Evolutionary conservation across 2,797 vertebrate species (phyloP).

Genomic region (Gymnothorax javanicus): DNA sequence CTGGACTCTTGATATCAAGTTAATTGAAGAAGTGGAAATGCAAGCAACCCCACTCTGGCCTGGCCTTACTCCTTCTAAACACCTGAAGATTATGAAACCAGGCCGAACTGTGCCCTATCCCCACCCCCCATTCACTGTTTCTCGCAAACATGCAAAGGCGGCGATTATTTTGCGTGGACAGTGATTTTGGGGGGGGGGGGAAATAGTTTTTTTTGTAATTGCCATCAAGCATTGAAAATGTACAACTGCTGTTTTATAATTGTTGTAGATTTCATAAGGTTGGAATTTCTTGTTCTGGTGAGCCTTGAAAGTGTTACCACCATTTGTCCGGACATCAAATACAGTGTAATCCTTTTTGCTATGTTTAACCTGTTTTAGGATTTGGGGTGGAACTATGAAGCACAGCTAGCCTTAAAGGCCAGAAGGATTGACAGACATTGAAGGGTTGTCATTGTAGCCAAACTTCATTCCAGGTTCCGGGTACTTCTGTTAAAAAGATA

Average conservation of each 20-base stretch:
- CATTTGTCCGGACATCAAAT: not conserved
- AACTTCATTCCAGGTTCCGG: slow-evolving; percentile 3
- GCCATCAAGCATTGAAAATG: not conserved
- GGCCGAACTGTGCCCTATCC: slow-evolving; percentile 16
- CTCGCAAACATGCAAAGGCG: not conserved
- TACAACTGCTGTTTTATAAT: not conserved
- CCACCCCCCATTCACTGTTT: not conserved
- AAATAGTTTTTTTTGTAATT: too few species aligned
- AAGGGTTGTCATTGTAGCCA: slow-evolving; percentile 8
- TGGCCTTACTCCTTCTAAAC: slow-evolving; percentile 19
- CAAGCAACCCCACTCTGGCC: slow-evolving; percentile 26
- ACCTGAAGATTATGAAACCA: slow-evolving; percentile 19
- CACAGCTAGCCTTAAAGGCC: slow-evolving; percentile 8
- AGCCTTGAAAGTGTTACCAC: not conserved
- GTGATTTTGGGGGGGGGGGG: not conserved
- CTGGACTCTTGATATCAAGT: slow-evolving; percentile 51
- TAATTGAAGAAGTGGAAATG: slow-evolving; percentile 52
- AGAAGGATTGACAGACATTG: not conserved
- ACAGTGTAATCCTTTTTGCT: not conserved
- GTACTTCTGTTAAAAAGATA: slow-evolving; percentile 1
- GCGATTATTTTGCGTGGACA: not conserved
- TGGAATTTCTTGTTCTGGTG: not conserved
- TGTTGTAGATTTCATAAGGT: not conserved
- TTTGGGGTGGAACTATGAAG: not conserved
- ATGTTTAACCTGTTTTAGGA: not conserved